Evolutionary conservation across 2,797 vertebrate species (phyloP), one percentile per base, ranked within the genome.

Genomic region (Epinephelus malabaricus): DNA sequence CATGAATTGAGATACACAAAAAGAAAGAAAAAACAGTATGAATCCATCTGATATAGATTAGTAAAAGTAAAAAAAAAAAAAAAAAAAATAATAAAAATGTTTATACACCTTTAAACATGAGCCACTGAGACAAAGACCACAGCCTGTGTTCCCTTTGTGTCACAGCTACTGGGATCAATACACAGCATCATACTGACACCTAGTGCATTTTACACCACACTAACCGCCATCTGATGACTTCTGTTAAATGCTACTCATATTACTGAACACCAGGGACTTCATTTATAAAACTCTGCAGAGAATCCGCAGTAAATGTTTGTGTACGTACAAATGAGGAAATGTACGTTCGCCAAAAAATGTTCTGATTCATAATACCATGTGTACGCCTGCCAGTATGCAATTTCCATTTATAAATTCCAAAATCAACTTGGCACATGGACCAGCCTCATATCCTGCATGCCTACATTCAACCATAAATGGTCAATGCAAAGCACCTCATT

Each of bases 111-210:
- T 50, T 19, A 8, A 30, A 13, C 13, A 51, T 19, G 15, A 49
- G 47, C 5, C 1, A 19, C 17, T 7, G 62, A 73, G 69, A 85
- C 78, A 86, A 87, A 86, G 82, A 73, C 67, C 68, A 64, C 43
- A 17, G 55, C 15, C 51, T 81, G 38, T 61, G 47, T 19, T 50
- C 4, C 45, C 70, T 81, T 65, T 83, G 76, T 79, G 66, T 51
- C 34, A 13, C 14, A 38, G 25, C 69, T 55, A 51, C 45, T 73
- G 43, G n/a, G 12, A 5, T 45, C 30, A 23, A 34, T 17, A 19
- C 17, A 15, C 56, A 45, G 79, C 34, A 6, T 10, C 63, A 71
- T 45, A 70, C 75, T 88, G 89, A 80, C 91, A 86, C 79, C 90
- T 86, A 78, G 78, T 87, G 89, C 70, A 25, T 5, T 1, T 10